These are phyloP conservation scores for Nymphalis polychloros DNA, from an alignment of 2,888 invertebrate species.

Conservation along the genomic window DNA sequence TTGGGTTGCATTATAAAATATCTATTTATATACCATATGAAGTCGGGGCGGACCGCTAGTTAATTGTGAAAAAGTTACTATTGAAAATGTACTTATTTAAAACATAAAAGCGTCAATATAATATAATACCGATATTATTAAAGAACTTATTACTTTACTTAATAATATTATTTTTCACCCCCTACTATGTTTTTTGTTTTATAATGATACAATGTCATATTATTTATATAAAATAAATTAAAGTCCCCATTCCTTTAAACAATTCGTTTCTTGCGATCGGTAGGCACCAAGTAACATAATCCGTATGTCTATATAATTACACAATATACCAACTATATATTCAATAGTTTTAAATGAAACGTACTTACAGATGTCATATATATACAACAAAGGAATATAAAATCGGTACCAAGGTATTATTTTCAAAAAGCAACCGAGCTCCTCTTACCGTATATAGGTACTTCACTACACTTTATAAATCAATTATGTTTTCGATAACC, in stretches of 20 bases:
- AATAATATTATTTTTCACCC: no score
- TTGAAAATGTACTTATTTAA: no score
- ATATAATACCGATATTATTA: not conserved
- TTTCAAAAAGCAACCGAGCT: constrained; percentile 50
- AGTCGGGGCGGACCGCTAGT: no score
- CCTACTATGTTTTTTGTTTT: no score
- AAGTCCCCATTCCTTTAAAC: no score
- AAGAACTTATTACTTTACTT: no score
- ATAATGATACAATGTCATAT: no score
- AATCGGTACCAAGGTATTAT: constrained; percentile 53
- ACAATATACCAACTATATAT: not conserved
- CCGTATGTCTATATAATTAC: not conserved
- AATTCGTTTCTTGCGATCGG: not conserved
- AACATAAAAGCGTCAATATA: not conserved
- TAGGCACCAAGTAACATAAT: no score
- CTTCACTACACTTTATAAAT: constrained; percentile 56
- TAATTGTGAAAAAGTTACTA: no score
- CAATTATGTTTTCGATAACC: constrained; percentile 74
- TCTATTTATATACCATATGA: no score
- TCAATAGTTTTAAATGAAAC: not conserved
- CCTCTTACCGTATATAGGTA: constrained; percentile 30
- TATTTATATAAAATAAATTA: no score
- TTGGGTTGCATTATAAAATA: no score
- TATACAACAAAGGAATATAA: constrained; percentile 32
- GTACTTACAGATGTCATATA: constrained; percentile 25